Base-by-base conservation (phyloP, 2,797 vertebrate genomes). In the Melopsittacus undulatus region DNA sequence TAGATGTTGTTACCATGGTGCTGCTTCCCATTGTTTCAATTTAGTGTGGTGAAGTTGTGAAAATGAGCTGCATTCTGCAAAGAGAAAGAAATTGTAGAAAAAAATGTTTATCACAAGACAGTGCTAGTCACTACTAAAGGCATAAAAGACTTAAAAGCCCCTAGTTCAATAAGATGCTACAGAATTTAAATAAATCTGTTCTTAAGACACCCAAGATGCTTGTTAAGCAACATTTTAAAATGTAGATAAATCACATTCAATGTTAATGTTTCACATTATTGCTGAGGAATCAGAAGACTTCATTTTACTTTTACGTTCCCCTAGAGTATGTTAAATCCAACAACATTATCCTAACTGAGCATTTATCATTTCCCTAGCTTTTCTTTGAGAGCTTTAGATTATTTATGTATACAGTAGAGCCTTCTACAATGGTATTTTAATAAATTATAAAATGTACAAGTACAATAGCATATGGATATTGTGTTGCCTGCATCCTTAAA, bases 261-360 rank as follows among this genome's bases (percentile, higher is more conserved):
- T 97, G 83, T 91, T 96, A 87, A 96, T 90, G 77, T 96, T 93
- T 95, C 29, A 13, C 68, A 32, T 97, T 97, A 95, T 86, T 96
- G 77, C 77, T 85, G 81, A 48, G 83, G 94, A 94, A 90, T 93
- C 91, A 94, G 97, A 98, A 98, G 97, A 96, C 91, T 97, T 97
- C n/a, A 93, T 95, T 93, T 96, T 94, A 90, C 92, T 95, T 97
- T 97, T 97, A 96, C 62, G 51, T 98, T 97, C 83, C 98, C 95
- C 95, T 97, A 92, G 95, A 96, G 72, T 86, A 86, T 87, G 94
- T 97, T 97, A 98, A 98, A 97, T 97, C 87, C 97, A 98, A 83
- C 94, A 96, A 95, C 94, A 92, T 93, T 94, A 88, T 95, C 92
- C 59, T 96, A 84, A 67, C 52, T 38, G 46, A 91, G 52, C 87